phyloP scores from a whole-genome alignment of 1,140 invertebrate genomes.

The Uloborus diversus region DNA sequence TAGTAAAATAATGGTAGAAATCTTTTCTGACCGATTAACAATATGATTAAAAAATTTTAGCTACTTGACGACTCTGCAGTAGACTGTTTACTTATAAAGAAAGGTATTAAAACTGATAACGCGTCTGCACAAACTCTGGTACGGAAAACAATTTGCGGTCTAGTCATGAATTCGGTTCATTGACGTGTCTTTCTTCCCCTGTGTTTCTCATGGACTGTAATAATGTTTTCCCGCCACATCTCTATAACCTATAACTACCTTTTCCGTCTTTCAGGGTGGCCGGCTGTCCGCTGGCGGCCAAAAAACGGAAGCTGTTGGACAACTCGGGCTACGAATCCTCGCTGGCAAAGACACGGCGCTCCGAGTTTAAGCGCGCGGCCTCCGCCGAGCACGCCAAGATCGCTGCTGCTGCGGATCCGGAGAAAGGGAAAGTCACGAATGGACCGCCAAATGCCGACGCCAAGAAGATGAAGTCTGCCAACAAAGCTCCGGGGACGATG shows the following conservation, averaged over 20 bases:
- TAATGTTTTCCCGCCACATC: too few species aligned
- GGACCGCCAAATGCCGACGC: not conserved
- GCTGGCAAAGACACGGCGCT: constrained; percentile 35
- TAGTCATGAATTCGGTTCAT: too few species aligned
- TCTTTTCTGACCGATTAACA: too few species aligned
- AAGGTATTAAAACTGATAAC: too few species aligned
- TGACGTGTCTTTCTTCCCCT: too few species aligned
- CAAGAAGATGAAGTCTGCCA: constrained; percentile 14
- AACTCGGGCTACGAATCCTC: constrained; percentile 41
- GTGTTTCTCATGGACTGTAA: too few species aligned
- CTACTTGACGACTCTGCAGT: too few species aligned
- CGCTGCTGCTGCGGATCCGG: not conserved
- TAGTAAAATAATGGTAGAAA: too few species aligned
- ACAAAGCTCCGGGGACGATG: not conserved
- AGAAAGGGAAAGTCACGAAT: not conserved
- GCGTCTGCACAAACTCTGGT: too few species aligned
- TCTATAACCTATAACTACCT: not conserved
- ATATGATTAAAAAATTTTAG: too few species aligned
- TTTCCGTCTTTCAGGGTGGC: constrained; percentile 54
- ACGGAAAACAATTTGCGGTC: too few species aligned
- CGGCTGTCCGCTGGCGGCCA: constrained; percentile 61
- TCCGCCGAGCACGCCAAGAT: constrained; percentile 25
- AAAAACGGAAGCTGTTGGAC: constrained; percentile 55
- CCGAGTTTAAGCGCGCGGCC: constrained; percentile 19
- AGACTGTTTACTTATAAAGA: too few species aligned